phyloP scores from a whole-genome alignment of 2,113 vertebrate species.

The Oreotragus oreotragus region DNA sequence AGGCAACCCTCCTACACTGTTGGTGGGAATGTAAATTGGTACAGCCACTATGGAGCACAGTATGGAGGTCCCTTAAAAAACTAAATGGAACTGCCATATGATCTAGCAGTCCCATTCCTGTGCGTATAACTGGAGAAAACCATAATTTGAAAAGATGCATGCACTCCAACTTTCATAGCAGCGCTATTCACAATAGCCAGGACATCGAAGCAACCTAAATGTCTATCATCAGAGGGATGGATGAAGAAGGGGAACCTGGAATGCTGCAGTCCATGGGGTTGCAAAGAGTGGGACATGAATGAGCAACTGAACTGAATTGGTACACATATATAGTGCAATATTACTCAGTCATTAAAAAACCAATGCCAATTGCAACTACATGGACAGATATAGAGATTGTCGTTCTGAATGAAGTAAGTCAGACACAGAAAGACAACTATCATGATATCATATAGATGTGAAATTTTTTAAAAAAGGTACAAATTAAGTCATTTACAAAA shows the following conservation, averaged over 20 bases:
- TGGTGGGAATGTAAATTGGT: not conserved
- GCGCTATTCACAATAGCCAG: not conserved
- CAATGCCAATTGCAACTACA: not conserved
- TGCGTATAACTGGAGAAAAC: not conserved
- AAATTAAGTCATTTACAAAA: not conserved
- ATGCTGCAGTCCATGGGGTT: not conserved
- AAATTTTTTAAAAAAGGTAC: not conserved
- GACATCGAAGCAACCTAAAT: not conserved
- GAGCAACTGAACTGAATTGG: not conserved
- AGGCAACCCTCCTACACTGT: not conserved
- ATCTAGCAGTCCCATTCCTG: not conserved
- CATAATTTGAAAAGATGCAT: not conserved
- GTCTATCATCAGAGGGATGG: not conserved
- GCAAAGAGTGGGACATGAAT: not conserved
- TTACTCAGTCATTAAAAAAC: not conserved
- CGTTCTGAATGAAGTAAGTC: not conserved
- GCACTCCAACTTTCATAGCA: not conserved
- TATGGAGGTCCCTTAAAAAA: not conserved
- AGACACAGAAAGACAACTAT: not conserved
- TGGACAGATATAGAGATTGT: not conserved
- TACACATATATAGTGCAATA: not conserved
- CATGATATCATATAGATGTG: not conserved
- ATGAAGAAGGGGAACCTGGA: not conserved
- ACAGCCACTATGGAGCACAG: not conserved
- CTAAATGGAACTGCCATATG: not conserved